Conservation (phyloP, 2,797 vertebrate genomes). For the Coregonus suidteri region DNA sequence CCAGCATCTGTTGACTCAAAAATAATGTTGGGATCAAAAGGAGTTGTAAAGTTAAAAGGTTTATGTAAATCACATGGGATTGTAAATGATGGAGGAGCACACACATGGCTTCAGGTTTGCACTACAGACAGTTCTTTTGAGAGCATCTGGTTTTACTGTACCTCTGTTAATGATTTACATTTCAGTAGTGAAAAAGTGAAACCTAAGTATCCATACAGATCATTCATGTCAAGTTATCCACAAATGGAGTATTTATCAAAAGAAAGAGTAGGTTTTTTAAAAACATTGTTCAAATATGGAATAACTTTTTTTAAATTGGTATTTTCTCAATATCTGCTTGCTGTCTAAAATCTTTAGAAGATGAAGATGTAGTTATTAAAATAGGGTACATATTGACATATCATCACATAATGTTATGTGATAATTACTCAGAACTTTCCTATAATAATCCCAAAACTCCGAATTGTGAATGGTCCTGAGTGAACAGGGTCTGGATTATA, state of each 20-base stretch:
- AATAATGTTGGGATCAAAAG: conserved; percentile 62
- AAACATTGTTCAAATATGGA: neutral
- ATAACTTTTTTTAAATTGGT: neutral
- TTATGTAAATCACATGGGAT: conserved; percentile 54
- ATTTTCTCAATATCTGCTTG: neutral
- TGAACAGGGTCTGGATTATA: conserved; percentile 76
- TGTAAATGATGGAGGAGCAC: conserved; percentile 26
- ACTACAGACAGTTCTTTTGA: conserved; percentile 13
- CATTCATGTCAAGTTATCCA: neutral
- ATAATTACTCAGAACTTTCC: neutral
- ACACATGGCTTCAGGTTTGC: conserved; percentile 17
- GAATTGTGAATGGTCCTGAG: conserved; percentile 37
- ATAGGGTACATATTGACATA: neutral
- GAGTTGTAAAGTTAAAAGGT: conserved; percentile 51
- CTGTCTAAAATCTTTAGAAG: neutral
- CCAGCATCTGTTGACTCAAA: conserved; percentile 64
- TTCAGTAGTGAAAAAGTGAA: conserved; percentile 1
- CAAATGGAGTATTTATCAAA: neutral
- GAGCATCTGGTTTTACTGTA: conserved; percentile 5
- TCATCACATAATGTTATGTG: neutral
- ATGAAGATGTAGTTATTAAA: neutral
- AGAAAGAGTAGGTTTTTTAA: neutral
- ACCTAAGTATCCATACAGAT: neutral
- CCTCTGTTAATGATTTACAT: neutral
- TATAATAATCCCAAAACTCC: conserved; percentile 5